Conservation (phyloP, 2,888 invertebrate genomes). For the Perithous albicinctus region DNA sequence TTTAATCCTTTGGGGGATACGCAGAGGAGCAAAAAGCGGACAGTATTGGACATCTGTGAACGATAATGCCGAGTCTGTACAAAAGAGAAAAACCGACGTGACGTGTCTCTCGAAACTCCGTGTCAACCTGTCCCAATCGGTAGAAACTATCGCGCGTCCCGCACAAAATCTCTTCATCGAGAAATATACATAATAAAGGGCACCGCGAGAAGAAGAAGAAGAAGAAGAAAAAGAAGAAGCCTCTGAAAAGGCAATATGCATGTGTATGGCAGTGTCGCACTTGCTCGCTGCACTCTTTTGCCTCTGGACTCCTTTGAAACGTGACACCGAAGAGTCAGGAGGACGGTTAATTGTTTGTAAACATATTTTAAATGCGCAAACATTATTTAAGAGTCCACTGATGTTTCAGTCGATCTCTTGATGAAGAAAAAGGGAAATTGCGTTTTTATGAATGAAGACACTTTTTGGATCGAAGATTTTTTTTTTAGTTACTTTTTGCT, state of each 20-base stretch:
- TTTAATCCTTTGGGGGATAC: conserved; percentile 51
- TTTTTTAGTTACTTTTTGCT: too few relatives aligned
- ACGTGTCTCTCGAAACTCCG: conserved; percentile 21
- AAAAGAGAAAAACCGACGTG: conserved; percentile 35
- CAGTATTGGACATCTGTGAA: conserved; percentile 23
- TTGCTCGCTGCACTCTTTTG: neutral
- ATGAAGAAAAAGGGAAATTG: neutral
- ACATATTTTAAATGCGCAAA: conserved; percentile 36
- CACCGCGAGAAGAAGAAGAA: conserved; percentile 28
- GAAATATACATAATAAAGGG: conserved; percentile 64
- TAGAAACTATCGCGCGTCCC: conserved; percentile 41
- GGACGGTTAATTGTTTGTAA: conserved; percentile 61
- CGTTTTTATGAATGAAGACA: neutral
- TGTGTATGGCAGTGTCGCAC: neutral
- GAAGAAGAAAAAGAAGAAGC: too few relatives aligned
- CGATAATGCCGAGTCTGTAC: conserved; percentile 9
- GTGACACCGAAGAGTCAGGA: neutral
- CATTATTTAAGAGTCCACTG: neutral
- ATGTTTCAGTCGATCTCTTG: neutral
- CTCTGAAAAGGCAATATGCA: neutral
- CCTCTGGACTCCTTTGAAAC: conserved; percentile 5
- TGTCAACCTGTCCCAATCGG: conserved; percentile 64
- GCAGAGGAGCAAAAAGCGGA: conserved; percentile 24
- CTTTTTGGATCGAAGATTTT: neutral
- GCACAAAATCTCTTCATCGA: conserved; percentile 66